phyloP scores from a whole-genome alignment of 2,113 vertebrate species.

The Pteruthius melanotis region DNA sequence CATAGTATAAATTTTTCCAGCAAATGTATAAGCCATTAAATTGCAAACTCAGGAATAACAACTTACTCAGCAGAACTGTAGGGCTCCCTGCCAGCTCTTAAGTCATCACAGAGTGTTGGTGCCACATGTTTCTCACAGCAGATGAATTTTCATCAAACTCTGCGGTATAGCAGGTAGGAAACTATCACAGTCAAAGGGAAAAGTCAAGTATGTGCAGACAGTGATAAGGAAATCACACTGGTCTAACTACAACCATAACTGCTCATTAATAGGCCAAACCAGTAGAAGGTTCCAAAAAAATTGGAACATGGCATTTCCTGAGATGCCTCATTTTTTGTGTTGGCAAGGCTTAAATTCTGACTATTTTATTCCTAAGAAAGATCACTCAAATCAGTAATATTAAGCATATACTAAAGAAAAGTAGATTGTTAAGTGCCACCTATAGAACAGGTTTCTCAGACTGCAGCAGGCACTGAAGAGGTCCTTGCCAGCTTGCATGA shows the following conservation, averaged over 20 bases:
- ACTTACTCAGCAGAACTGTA: neutral
- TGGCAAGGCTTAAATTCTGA: neutral
- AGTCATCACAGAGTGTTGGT: neutral
- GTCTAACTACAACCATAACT: neutral
- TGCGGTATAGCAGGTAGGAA: neutral
- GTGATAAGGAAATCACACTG: neutral
- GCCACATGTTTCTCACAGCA: neutral
- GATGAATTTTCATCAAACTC: neutral
- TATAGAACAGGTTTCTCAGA: neutral
- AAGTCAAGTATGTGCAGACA: neutral
- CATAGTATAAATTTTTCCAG: neutral
- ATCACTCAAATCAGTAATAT: neutral
- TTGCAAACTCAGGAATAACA: neutral
- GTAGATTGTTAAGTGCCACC: neutral
- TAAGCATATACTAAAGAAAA: neutral
- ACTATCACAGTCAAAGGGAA: neutral
- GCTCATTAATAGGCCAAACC: neutral
- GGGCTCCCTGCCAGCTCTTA: neutral
- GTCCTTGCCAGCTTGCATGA: neutral
- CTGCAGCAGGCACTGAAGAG: neutral
- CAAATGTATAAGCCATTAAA: neutral
- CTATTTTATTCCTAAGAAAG: neutral
- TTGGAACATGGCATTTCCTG: neutral
- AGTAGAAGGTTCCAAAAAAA: neutral
- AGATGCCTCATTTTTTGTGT: neutral